Conservation (phyloP, 2,113 vertebrate species). For the Cololabis saira region DNA sequence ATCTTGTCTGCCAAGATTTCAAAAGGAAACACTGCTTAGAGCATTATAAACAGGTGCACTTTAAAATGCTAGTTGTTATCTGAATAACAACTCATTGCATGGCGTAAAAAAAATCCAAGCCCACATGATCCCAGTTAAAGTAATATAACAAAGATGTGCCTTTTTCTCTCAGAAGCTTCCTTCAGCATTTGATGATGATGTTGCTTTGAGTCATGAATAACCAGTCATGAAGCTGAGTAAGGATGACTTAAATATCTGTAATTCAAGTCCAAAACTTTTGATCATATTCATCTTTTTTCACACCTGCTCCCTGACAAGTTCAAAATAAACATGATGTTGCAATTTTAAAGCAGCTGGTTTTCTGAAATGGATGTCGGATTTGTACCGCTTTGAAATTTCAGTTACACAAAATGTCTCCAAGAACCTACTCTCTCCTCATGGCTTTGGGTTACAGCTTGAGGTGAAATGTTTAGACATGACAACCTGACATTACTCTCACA, state of each 20-base stretch:
- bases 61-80: conserved; percentile 33
- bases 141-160: conserved; percentile 40
- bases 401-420: neutral
- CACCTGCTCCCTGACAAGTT: too few relatives aligned
- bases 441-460: conserved; percentile 41
- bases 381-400: conserved; percentile 1
- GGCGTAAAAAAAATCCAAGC: conserved; percentile 29
- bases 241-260: neutral
- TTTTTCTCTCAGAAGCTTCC: conserved; percentile 4
- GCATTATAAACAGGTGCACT: conserved; percentile 51
- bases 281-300: too few relatives aligned
- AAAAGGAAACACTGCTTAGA: conserved; percentile 23
- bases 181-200: too few relatives aligned
- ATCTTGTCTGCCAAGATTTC: conserved; percentile 48
- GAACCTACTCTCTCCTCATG: conserved; percentile 17
- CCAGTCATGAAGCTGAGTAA: conserved; percentile 4
- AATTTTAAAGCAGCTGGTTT: conserved; percentile 27
- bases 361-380: too few relatives aligned
- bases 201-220: too few relatives aligned
- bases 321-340: conserved; percentile 4
- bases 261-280: too few relatives aligned
- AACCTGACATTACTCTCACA: conserved; percentile 62
- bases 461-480: conserved; percentile 56
- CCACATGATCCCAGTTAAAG: conserved; percentile 26
- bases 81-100: conserved; percentile 46